Evolutionary conservation across 2,888 invertebrate species (phyloP).

Genomic region (Mantis religiosa): DNA sequence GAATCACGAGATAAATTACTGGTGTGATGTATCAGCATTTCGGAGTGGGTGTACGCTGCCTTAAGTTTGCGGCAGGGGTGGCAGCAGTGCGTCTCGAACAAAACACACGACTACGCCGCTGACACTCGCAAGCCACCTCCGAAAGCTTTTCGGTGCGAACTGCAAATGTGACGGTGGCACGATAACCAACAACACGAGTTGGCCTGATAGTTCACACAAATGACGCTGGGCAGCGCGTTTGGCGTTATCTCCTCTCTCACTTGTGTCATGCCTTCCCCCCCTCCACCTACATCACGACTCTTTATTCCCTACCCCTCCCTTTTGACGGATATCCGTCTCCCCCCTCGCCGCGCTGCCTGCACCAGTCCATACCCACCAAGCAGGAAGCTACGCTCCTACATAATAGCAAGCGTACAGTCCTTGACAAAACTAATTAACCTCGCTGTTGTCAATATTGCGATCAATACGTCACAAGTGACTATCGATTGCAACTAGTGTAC

Average conservation of each 20-base stretch:
- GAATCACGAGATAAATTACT: background rate
- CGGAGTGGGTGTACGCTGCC: background rate
- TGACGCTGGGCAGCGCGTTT: background rate
- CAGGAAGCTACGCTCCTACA: conserved; percentile 28
- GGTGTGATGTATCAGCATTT: background rate
- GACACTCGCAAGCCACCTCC: background rate
- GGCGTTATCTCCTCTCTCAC: background rate
- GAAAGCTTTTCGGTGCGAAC: background rate
- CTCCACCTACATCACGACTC: conserved; percentile 1
- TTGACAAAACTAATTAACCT: conserved; percentile 22
- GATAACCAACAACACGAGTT: background rate
- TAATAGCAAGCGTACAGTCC: conserved; percentile 27
- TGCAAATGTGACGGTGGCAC: background rate
- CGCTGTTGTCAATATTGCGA: conserved; percentile 10
- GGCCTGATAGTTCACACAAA: background rate
- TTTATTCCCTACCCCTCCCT: conserved; percentile 9
- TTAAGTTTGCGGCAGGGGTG: background rate
- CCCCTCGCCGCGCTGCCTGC: conserved; percentile 13
- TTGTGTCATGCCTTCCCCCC: background rate
- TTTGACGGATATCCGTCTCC: conserved; percentile 13
- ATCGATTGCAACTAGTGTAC: background rate
- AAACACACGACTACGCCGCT: background rate
- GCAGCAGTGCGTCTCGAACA: background rate
- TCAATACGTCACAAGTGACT: background rate
- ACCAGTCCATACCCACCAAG: conserved; percentile 8